Conservation (phyloP, 1,140 invertebrate genomes). For the Dysdera silvatica region DNA sequence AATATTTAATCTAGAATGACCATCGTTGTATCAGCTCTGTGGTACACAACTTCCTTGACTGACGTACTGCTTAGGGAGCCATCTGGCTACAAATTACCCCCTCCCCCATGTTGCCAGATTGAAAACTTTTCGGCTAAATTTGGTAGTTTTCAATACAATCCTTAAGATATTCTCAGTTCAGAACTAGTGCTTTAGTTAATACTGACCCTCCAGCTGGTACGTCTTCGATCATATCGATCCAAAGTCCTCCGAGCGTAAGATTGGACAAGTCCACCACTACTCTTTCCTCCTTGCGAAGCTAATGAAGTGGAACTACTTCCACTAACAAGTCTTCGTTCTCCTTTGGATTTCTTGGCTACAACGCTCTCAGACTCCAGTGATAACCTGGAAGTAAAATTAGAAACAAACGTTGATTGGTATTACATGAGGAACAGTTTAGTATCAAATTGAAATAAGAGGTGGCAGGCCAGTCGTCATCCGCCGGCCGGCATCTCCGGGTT, state of each 20-base stretch:
- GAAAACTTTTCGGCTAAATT: too few species aligned
- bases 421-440: neutral
- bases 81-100: too few species aligned
- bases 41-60: too few species aligned
- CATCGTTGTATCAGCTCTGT: too few species aligned
- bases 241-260: slow-evolving; percentile 20
- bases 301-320: slow-evolving; percentile 21
- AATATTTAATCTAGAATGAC: too few species aligned
- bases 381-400: neutral
- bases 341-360: slow-evolving; percentile 15
- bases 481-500: too few species aligned
- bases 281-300: slow-evolving; percentile 21
- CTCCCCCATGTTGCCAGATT: too few species aligned
- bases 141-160: too few species aligned
- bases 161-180: too few species aligned
- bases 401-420: neutral
- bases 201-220: slow-evolving; percentile 26
- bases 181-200: neutral
- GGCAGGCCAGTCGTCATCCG: too few species aligned
- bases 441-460: too few species aligned
- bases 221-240: slow-evolving; percentile 21
- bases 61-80: too few species aligned
- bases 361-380: slow-evolving; percentile 24
- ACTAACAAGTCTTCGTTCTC: slow-evolving; percentile 14
- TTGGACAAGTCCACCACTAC: slow-evolving; percentile 13